Evolutionary conservation across 1,140 invertebrate species (phyloP).

Genomic region (Drosophila carrolli): DNA sequence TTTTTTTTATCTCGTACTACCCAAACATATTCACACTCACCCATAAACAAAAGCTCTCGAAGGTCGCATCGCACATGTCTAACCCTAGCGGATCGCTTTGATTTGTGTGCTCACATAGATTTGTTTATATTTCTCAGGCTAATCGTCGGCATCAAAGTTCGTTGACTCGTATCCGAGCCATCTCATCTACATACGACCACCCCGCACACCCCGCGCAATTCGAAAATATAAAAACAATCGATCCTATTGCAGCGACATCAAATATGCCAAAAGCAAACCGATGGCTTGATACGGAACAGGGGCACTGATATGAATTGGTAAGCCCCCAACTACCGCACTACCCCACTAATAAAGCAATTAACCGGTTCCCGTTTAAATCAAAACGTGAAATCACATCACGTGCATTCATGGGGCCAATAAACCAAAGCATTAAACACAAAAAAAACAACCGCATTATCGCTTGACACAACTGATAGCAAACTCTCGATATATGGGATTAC

Average conservation of each 20-base stretch:
- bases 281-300: constrained; percentile 10
- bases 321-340: constrained; percentile 4
- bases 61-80: constrained; percentile 48
- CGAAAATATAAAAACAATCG: constrained; percentile 18
- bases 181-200: constrained; percentile 11
- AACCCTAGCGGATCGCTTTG: constrained; percentile 49
- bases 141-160: constrained; percentile 49
- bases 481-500: constrained; percentile 7
- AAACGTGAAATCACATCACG: constrained; percentile 42
- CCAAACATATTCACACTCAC: constrained; percentile 9
- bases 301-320: constrained; percentile 17
- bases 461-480: constrained; percentile 19
- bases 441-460: constrained; percentile 12
- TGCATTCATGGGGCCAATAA: constrained; percentile 20
- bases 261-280: constrained; percentile 16
- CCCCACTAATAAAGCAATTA: constrained; percentile 33
- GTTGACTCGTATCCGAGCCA: constrained; percentile 38
- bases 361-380: constrained; percentile 37
- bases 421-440: constrained; percentile 4
- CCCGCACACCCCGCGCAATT: constrained; percentile 3
- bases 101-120: constrained; percentile 46
- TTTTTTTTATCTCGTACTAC: constrained; percentile 46
- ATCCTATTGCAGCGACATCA: constrained; percentile 24
- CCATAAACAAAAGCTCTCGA: constrained; percentile 56
- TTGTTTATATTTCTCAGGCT: constrained; percentile 57